Conservation (phyloP, 2,888 invertebrate genomes). For the Ophioninae sp. region DNA sequence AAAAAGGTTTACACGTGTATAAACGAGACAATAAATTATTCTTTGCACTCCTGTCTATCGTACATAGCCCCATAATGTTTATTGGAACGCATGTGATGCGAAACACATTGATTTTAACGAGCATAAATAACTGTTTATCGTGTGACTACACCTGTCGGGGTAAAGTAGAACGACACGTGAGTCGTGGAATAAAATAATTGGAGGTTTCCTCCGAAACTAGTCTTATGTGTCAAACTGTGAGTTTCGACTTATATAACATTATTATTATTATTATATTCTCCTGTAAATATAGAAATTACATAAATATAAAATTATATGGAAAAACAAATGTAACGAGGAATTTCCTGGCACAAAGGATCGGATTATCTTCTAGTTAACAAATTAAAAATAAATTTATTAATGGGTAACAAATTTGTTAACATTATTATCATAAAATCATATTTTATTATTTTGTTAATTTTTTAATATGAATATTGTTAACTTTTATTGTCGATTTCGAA, state of each 20-base stretch:
- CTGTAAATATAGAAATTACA: slow-evolving; percentile 43
- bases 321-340: not conserved
- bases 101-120: slow-evolving; percentile 38
- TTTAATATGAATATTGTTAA: no score
- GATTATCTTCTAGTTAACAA: not conserved
- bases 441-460: no score
- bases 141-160: slow-evolving; percentile 22
- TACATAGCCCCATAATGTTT: slow-evolving; percentile 34
- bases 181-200: slow-evolving; percentile 15
- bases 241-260: slow-evolving; percentile 45
- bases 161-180: slow-evolving; percentile 54
- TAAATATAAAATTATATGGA: no score
- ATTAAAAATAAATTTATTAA: no score
- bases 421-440: no score
- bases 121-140: slow-evolving; percentile 30
- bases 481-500: no score
- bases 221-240: slow-evolving; percentile 53
- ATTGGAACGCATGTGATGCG: slow-evolving; percentile 60
- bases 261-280: slow-evolving; percentile 22
- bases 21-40: slow-evolving; percentile 53
- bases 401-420: no score
- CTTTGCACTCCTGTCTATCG: slow-evolving; percentile 37
- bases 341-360: not conserved
- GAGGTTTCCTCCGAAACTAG: slow-evolving; percentile 49
- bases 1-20: slow-evolving; percentile 13